Evolutionary conservation across 2,888 invertebrate species (phyloP).

Genomic region (Hypomecis atomaria): DNA sequence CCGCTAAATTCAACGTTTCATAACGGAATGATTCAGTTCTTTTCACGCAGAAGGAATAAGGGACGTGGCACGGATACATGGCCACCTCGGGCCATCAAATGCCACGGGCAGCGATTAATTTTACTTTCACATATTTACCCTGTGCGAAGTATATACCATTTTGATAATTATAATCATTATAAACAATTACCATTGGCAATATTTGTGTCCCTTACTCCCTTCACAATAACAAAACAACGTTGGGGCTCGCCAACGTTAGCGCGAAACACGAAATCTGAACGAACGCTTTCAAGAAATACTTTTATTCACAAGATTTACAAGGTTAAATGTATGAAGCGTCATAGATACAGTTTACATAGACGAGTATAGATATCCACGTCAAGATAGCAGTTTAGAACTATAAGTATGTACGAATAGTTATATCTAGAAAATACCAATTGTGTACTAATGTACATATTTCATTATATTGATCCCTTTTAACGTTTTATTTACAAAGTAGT

Average conservation of each 20-base stretch:
- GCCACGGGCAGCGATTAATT: slow-evolving; percentile 62
- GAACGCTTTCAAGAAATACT: slow-evolving; percentile 51
- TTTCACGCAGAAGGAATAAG: slow-evolving; percentile 76
- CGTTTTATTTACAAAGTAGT: slow-evolving; percentile 82
- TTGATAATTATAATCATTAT: slow-evolving; percentile 67
- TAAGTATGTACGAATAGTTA: slow-evolving; percentile 72
- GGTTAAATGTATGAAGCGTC: slow-evolving; percentile 60
- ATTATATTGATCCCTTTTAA: slow-evolving; percentile 84
- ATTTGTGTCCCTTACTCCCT: slow-evolving; percentile 78
- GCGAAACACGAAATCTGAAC: slow-evolving; percentile 54
- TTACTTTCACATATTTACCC: slow-evolving; percentile 74
- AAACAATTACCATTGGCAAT: slow-evolving; percentile 75
- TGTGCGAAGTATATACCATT: slow-evolving; percentile 77
- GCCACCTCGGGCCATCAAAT: slow-evolving; percentile 51
- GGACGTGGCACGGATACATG: slow-evolving; percentile 74
- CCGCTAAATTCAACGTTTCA: slow-evolving; percentile 68
- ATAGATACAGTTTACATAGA: slow-evolving; percentile 63
- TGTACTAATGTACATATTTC: slow-evolving; percentile 80
- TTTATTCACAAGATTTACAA: slow-evolving; percentile 61
- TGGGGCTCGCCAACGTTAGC: slow-evolving; percentile 64
- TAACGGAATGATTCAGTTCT: slow-evolving; percentile 78
- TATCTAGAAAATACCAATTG: slow-evolving; percentile 81
- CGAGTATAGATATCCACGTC: slow-evolving; percentile 62
- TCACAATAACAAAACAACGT: slow-evolving; percentile 70
- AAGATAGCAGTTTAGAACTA: slow-evolving; percentile 78